Evolutionary conservation across 2,888 invertebrate genomes (phyloP), one percentile per base, ranked within the genome.

Genomic region (Phalera bucephala): DNA sequence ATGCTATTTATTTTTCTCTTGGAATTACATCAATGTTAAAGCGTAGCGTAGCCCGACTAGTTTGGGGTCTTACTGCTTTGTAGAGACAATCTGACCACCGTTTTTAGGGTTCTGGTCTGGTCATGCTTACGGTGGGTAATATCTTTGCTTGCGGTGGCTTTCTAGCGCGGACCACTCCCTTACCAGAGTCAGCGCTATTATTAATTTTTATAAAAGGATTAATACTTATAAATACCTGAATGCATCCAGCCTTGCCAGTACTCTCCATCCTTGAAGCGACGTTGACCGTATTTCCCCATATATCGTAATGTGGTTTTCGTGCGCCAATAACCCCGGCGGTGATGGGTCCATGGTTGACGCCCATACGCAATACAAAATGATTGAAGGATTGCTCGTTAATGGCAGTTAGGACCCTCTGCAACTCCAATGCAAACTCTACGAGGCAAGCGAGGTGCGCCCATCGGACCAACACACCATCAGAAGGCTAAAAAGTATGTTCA

Each of bases 221-320:
- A n/a, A n/a, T n/a, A n/a, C n/a, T n/a, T n/a, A n/a, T n/a, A n/a
- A 22, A 22, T 81, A 97, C 97, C 94, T 98, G 97, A 64, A 97
- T 95, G 56, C 95, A 96, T 3, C 97, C 97, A 35, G 97, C 97
- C 88, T 97, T 97, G 45, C 99, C 99, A 0, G 98, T 98, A 70
- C 97, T 97, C 77, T 99, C 99, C 99, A 99, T 99, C 40, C 98
- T 91, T 0, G 97, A 97, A 3, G 99, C 98, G 1, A 99, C 98
- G 73, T 99, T 99, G 9, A 98, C 98, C 0, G 98, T 97, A 74
- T 98, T 98, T 1, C 98, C 98, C 97, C 97, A 97, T 62, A 98
- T 98, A 75, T 98, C 98, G 70, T 98, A 98, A 78, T 98, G 98
- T 0, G 98, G 98, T 74, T 98, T 98, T 33, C 97, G 90, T 0